A percentile compares a stretch with the other conserved stretches of the same genome.
Evolutionary conservation across 2,113 vertebrate species (phyloP).

Genomic region (Fregetta grallaria): DNA sequence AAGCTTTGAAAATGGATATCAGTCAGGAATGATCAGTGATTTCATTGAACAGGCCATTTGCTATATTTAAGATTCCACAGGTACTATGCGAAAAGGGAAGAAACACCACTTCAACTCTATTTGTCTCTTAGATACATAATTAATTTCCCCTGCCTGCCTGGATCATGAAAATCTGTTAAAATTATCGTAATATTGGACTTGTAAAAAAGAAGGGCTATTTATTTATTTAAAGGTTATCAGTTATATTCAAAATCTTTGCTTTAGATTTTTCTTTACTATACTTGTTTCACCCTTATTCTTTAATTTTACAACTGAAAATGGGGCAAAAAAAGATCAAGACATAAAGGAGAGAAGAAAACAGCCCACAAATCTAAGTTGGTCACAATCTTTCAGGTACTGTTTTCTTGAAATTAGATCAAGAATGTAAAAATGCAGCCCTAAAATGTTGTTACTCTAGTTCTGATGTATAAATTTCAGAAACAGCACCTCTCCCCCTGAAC

Average conservation of each 20-base stretch:
- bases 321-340: not conserved
- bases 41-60: not conserved
- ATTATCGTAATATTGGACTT: not conserved
- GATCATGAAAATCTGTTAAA: not conserved
- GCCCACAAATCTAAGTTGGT: not conserved
- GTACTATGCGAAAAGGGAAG: not conserved
- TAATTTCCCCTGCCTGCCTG: not conserved
- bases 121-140: not conserved
- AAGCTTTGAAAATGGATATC: not conserved
- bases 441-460: not conserved
- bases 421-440: not conserved
- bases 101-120: not conserved
- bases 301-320: not conserved
- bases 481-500: accelerated
- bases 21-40: not conserved
- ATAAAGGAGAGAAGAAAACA: not conserved
- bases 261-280: not conserved
- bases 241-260: accelerated
- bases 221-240: not conserved
- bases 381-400: not conserved
- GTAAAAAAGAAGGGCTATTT: not conserved
- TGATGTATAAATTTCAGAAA: not conserved
- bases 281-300: not conserved
- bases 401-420: not conserved
- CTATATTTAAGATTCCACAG: not conserved